Conservation (phyloP, 2,797 vertebrate species). For the Coregonus sp. region DNA sequence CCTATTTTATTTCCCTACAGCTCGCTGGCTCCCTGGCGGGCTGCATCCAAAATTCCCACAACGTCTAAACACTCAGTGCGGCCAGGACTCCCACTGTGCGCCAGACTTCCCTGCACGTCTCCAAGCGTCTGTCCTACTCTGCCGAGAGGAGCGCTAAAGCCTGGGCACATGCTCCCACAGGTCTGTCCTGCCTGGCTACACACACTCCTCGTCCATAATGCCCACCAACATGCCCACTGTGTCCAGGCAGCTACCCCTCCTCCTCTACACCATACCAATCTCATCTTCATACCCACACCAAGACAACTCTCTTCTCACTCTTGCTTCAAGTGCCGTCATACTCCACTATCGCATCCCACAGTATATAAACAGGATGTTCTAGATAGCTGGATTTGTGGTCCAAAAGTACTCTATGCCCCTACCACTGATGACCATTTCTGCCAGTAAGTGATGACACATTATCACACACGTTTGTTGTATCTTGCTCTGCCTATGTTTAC, state of each 20-base stretch:
- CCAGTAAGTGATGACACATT: conserved; percentile 42
- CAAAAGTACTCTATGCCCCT: conserved; percentile 57
- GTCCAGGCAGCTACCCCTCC: conserved; percentile 20
- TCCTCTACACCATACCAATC: conserved; percentile 12
- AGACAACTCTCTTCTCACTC: no score
- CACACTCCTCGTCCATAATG: conserved; percentile 22
- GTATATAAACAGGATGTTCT: conserved; percentile 42
- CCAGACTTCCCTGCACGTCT: conserved; percentile 49
- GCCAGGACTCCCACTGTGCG: conserved; percentile 52
- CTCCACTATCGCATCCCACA: no score
- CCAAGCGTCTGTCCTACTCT: background rate
- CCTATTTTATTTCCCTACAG: conserved; percentile 33
- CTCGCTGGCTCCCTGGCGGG: background rate
- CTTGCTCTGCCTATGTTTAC: conserved; percentile 55
- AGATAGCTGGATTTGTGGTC: conserved; percentile 58
- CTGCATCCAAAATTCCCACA: conserved; percentile 54
- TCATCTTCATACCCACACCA: conserved; percentile 33
- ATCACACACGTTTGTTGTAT: conserved; percentile 35
- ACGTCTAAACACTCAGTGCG: conserved; percentile 44
- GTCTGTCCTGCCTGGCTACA: conserved; percentile 33
- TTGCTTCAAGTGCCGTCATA: no score
- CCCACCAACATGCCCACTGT: conserved; percentile 52
- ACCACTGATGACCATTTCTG: conserved; percentile 38
- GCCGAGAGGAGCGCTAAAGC: conserved; percentile 41
- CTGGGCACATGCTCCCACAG: conserved; percentile 47